phyloP scores from a whole-genome alignment of 2,797 vertebrate species.

The Myotis planiceps region DNA sequence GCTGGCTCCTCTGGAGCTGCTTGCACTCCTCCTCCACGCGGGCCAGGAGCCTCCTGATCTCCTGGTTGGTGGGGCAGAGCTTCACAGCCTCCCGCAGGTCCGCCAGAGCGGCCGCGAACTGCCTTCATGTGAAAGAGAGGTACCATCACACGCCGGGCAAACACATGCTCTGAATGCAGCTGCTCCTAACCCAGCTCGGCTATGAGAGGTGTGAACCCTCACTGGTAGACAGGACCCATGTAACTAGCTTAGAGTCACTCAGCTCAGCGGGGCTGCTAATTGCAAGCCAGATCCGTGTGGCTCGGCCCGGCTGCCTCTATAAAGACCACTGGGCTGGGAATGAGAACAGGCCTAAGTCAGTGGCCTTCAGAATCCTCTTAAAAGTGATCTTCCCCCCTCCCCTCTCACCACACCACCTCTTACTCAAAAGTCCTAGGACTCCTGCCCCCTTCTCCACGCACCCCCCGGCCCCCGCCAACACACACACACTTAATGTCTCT shows the following conservation, averaged over 20 bases:
- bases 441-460: too few relatives aligned
- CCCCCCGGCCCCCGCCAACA: too few relatives aligned
- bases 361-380: not conserved
- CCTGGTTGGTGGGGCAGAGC: slow-evolving; percentile 95
- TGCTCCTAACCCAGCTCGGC: not conserved
- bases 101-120: slow-evolving; percentile 93
- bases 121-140: slow-evolving; percentile 85
- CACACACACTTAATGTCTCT: too few relatives aligned
- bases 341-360: not conserved
- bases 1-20: slow-evolving; percentile 94
- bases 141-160: not conserved
- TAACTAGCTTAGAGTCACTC: not conserved
- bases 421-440: not conserved
- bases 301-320: not conserved
- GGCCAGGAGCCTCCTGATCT: slow-evolving; percentile 94
- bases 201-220: not conserved
- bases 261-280: not conserved
- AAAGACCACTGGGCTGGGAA: not conserved
- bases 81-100: slow-evolving; percentile 95
- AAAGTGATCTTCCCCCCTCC: not conserved
- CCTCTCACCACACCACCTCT: not conserved
- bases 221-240: not conserved
- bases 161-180: not conserved
- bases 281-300: not conserved
- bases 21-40: slow-evolving; percentile 97